Base-by-base conservation (phyloP, 1,140 invertebrate genomes). In the Zaprionus capensis region DNA sequence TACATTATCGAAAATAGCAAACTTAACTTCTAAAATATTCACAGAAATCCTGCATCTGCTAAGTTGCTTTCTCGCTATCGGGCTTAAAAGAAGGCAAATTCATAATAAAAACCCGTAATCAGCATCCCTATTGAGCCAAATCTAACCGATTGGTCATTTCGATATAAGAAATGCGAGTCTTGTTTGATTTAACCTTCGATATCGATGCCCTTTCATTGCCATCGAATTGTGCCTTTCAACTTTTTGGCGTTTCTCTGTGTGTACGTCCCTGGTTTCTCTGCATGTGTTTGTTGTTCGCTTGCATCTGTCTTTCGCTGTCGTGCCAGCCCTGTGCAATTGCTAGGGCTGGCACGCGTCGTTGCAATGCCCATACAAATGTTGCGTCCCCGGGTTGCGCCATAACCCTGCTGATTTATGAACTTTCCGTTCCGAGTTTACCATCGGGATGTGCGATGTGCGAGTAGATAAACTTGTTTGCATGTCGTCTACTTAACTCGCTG, bases 321-420 rank as follows among this genome's bases (percentile, higher is more conserved):
- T 20, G 46, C 11, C 20, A 51, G 46, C 46, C 46, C 46, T 51
- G 20, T 22, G 46, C 9, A 51, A 51, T 51, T 51, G 20, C 46
- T 51, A 51, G 46, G 46, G 46, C 20, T 51, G 46, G 46, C 46
- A 51, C 46, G 46, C 46, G 20, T 51, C 20, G 20, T 24, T 51
- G 20, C 46, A 51, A 51, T 51, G 46, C 6, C 20, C 46, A 24
- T 46, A 46, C 41, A 17, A 51, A 51, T 14, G 46, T 51, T 51
- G 46, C 20, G 17, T 7, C 9, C 20, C 17, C 46, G 46, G 4
- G 12, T 51, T 51, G 20, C 46, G 46, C 46, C 46, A 51, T 51
- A 51, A 24, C 46, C 9, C 20, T 5, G 46, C 46, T 22, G 46
- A 51, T 51, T 51, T 51, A 51, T 51, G 46, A 51, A 51, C 46